A percentile compares a stretch with the other conserved stretches of the same genome.
Conservation (phyloP, 2,888 invertebrate species). For the Conus canariensis region DNA sequence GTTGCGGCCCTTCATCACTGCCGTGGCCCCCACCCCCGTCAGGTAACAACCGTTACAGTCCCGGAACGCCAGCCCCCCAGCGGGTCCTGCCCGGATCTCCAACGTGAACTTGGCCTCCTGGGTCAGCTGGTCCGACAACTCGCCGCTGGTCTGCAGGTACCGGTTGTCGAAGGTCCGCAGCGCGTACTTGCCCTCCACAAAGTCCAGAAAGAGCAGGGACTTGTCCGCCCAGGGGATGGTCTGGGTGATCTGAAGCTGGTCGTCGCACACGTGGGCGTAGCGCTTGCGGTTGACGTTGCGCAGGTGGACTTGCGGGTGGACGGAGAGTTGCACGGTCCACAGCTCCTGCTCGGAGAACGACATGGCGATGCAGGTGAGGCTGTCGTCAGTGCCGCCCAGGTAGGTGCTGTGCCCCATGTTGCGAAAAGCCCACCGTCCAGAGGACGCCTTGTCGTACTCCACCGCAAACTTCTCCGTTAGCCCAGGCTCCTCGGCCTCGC, state of each 20-base stretch:
- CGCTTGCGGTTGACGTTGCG: slow-evolving; percentile 95
- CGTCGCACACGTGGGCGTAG: slow-evolving; percentile 91
- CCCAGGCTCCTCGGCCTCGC: slow-evolving; percentile 83
- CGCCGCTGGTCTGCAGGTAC: slow-evolving; percentile 80
- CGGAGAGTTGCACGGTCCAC: slow-evolving; percentile 96
- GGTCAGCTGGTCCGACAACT: slow-evolving; percentile 69
- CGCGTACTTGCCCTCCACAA: slow-evolving; percentile 92
- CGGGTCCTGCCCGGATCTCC: slow-evolving; percentile 93
- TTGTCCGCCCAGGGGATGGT: slow-evolving; percentile 99
- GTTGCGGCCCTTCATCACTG: slow-evolving; percentile 95
- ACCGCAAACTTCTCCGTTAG: slow-evolving; percentile 92
- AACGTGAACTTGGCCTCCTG: slow-evolving; percentile 92
- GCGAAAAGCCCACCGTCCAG: slow-evolving; percentile 88
- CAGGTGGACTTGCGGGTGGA: slow-evolving; percentile 95
- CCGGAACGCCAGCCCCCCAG: slow-evolving; percentile 84
- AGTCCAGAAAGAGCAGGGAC: slow-evolving; percentile 96
- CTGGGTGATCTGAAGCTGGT: slow-evolving; percentile 87
- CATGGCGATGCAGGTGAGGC: slow-evolving; percentile 92
- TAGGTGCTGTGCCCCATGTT: slow-evolving; percentile 89
- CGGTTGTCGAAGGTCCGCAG: slow-evolving; percentile 97
- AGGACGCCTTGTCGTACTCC: slow-evolving; percentile 81
- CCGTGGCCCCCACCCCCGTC: slow-evolving; percentile 95
- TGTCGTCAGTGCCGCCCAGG: slow-evolving; percentile 93
- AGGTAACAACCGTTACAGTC: slow-evolving; percentile 92
- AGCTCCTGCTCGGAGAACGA: slow-evolving; percentile 90